phyloP scores from a whole-genome alignment of 2,888 invertebrate species.

The Argynnis bischoffii region DNA sequence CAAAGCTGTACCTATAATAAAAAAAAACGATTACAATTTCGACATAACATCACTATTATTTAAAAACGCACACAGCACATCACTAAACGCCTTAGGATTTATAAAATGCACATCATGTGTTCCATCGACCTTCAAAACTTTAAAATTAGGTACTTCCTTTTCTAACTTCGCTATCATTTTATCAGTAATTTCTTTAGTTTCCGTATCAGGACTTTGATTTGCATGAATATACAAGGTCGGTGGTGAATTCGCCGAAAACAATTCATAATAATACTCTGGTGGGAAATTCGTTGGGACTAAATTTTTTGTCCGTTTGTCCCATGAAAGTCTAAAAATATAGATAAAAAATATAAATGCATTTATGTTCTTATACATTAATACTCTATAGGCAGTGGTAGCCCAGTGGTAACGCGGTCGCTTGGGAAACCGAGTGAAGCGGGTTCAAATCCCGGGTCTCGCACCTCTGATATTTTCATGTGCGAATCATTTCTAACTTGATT shows the following conservation, averaged over 20 bases:
- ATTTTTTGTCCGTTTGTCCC: slow-evolving; percentile 57
- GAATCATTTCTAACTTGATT: too few species aligned
- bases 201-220: slow-evolving; percentile 38
- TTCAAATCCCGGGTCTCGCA: too few species aligned
- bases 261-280: slow-evolving; percentile 52
- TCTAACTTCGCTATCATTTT: slow-evolving; percentile 46
- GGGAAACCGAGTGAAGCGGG: too few species aligned
- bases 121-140: slow-evolving; percentile 66
- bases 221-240: slow-evolving; percentile 58
- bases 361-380: background rate
- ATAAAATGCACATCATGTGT: slow-evolving; percentile 84
- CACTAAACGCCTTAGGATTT: slow-evolving; percentile 76
- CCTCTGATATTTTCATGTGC: too few species aligned
- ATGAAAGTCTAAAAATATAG: slow-evolving; percentile 59
- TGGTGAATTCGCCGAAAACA: slow-evolving; percentile 54
- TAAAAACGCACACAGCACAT: slow-evolving; percentile 62
- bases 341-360: background rate
- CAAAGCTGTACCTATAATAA: background rate
- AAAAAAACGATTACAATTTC: slow-evolving; percentile 43
- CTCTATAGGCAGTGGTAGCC: too few species aligned
- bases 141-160: slow-evolving; percentile 32
- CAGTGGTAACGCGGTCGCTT: too few species aligned
- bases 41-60: slow-evolving; percentile 39
- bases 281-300: slow-evolving; percentile 55
- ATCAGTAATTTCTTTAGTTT: slow-evolving; percentile 42